A percentile compares a stretch with the other conserved stretches of the same genome.
Conservation (phyloP, 2,113 vertebrate species). For the Eretmochelys imbricata region DNA sequence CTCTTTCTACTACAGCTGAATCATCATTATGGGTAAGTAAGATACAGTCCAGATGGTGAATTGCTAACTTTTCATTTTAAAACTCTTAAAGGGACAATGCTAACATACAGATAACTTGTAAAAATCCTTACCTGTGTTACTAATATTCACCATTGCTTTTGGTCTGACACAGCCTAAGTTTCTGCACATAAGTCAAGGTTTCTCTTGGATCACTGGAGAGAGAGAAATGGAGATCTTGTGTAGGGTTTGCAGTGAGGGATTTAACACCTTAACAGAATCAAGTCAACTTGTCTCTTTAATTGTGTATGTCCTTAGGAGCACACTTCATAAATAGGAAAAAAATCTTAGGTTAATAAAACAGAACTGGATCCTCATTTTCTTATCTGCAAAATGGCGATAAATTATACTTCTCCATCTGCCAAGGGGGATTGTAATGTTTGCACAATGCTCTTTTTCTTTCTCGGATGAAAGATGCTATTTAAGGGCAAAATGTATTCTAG, state of each 20-base stretch:
- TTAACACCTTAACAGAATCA: background rate
- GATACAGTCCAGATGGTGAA: background rate
- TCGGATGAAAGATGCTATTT: background rate
- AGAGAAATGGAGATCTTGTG: fast-evolving
- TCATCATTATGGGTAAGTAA: background rate
- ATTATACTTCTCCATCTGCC: slow-evolving; percentile 36
- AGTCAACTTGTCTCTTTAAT: background rate
- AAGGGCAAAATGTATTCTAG: slow-evolving; percentile 46
- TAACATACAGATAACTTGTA: background rate
- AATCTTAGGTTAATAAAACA: background rate
- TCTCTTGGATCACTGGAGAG: background rate
- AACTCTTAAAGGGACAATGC: fast-evolving
- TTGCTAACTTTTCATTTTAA: background rate
- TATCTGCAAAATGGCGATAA: slow-evolving; percentile 28
- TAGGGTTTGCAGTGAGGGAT: background rate
- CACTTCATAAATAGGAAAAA: background rate
- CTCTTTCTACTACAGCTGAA: too few species aligned
- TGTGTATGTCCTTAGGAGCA: background rate
- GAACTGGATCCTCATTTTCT: background rate
- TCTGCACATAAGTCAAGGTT: background rate
- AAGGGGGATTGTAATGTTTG: slow-evolving; percentile 55
- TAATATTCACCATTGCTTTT: fast-evolving
- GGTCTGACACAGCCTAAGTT: background rate
- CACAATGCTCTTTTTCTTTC: slow-evolving; percentile 52
- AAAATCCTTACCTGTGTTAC: background rate